These are phyloP conservation scores for Aphis craccivora DNA, from an alignment of 1,140 invertebrate species.

Conservation along the genomic window DNA sequence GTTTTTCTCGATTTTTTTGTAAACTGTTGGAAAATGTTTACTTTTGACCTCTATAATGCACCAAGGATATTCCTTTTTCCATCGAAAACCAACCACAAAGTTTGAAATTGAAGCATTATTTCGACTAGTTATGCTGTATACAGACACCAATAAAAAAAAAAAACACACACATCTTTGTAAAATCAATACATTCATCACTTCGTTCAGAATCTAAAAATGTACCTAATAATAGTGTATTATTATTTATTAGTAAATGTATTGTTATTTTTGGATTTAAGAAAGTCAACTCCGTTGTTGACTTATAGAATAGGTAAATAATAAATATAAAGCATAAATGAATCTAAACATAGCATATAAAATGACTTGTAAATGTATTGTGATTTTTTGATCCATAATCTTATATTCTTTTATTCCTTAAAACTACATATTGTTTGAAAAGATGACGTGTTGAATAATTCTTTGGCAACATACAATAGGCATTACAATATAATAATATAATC, in stretches of 20 bases:
- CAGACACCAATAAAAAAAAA: no score
- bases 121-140: no score
- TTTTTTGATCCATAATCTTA: constrained; percentile 7
- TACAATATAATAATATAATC: background rate
- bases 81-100: no score
- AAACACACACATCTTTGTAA: no score
- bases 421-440: background rate
- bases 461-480: background rate
- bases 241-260: background rate
- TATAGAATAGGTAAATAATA: background rate
- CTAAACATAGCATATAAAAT: background rate
- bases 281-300: background rate
- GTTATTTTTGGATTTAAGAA: background rate
- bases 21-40: no score
- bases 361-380: background rate
- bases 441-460: background rate
- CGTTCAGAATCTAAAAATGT: no score
- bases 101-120: no score
- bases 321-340: background rate
- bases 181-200: no score
- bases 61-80: no score
- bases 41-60: no score
- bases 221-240: background rate
- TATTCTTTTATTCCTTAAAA: background rate
- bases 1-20: no score